Base-by-base conservation (phyloP, 2,888 invertebrate genomes). In the Microctonus hyperodae region DNA sequence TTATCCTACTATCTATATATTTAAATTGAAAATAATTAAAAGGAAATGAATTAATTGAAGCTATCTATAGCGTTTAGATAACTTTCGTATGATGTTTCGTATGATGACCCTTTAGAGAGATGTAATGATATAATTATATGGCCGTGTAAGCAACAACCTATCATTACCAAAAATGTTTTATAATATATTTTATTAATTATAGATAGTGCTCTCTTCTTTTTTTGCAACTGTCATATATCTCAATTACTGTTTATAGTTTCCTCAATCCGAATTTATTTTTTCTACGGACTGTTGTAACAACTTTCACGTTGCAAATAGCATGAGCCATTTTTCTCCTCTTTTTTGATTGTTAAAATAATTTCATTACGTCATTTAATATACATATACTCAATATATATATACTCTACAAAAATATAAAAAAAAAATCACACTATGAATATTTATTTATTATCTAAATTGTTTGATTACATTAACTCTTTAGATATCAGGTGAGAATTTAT, bases 261-360 rank as follows among this genome's bases (percentile, higher is more conserved):
- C 5, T 44, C 7, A 22, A 13, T 37, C 16, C n/a, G 20, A 22
- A 51, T 31, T 50, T 31, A 51, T 23, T 51, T 22, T 48, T 16
- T 37, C 6, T 3, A 37, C 37, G 37, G 37, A 44, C 44, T 44
- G 37, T 31, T 50, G 28, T 44, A 23, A 61, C 16, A 50, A 63
- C 16, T 51, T 56, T 53, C 60, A 31, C 13, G 33, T 50, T 57
- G 57, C 50, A n/a, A n/a, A n/a, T 57, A 64, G 57, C 64, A 57
- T 64, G 56, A 48, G 63, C 56, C 63, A 63, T 63, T 63, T 16
- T 48, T 28, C 7, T 56, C 55, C 40, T 40, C 44, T 55, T 28
- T 56, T 28, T 63, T 35, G 63, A 63, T 40, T 56, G 55, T 63
- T 53, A 40, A 63, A 53, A 62, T 53, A 37, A 62, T 53, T 62